Percentiles rank a stretch among this genome's conserved stretches.
Evolutionary conservation across 2,113 vertebrate genomes (phyloP).

Genomic region (Nerophis lumbriciformis): DNA sequence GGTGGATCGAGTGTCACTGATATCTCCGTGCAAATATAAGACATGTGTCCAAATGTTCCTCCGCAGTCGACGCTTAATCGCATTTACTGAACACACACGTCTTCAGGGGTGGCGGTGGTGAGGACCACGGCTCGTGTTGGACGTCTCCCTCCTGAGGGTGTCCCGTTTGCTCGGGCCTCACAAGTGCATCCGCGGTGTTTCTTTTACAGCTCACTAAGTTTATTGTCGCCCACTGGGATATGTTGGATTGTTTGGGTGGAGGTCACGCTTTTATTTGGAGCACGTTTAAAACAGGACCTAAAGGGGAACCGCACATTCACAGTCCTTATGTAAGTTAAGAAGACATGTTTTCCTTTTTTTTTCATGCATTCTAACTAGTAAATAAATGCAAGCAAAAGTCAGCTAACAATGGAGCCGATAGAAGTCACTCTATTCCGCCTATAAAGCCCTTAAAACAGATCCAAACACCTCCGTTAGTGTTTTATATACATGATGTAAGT

Average conservation of each 20-base stretch:
- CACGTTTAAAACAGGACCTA: not conserved
- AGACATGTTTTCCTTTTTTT: no score
- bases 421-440: no score
- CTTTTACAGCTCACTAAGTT: conserved; percentile 4
- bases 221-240: not conserved
- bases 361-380: no score
- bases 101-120: conserved; percentile 31
- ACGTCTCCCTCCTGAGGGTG: conserved; percentile 46
- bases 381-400: no score
- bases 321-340: no score
- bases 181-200: conserved; percentile 8
- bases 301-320: no score
- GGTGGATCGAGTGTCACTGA: conserved; percentile 40
- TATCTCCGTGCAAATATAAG: conserved; percentile 56
- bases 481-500: no score
- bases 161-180: conserved; percentile 42
- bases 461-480: no score
- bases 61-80: conserved; percentile 61
- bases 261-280: not conserved
- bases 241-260: not conserved
- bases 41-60: conserved; percentile 66
- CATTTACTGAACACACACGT: conserved; percentile 59
- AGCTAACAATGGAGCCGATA: no score
- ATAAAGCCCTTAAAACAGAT: no score
- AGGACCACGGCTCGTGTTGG: conserved; percentile 7